phyloP scores from a whole-genome alignment of 37 sponge, comb jelly and placozoan genomes.

The Mnemiopsis leidyi region DNA sequence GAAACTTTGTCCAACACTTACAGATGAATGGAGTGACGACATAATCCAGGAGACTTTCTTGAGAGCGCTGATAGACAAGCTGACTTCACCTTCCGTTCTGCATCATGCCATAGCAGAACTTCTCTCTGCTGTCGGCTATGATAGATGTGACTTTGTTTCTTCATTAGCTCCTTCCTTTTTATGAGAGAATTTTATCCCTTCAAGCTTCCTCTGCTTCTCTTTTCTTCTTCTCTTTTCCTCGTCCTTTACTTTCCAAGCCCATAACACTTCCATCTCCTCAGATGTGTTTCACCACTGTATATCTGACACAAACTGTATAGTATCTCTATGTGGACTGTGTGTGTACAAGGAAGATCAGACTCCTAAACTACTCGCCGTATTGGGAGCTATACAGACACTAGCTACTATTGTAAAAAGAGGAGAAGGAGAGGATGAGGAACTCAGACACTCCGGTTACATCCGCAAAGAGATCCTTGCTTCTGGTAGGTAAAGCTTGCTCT shows the following conservation, averaged over 20 bases:
- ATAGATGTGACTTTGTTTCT: neutral
- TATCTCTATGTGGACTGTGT: conserved; percentile 16
- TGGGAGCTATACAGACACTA: neutral
- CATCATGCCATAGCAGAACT: neutral
- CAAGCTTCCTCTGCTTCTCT: no score
- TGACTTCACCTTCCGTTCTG: neutral
- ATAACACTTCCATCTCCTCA: no score
- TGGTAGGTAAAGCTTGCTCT: neutral
- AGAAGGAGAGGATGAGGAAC: neutral
- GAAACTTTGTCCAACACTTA: no score
- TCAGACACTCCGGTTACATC: neutral
- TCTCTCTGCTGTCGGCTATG: neutral
- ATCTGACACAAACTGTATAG: neutral
- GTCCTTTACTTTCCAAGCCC: no score
- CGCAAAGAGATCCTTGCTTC: conserved; percentile 1
- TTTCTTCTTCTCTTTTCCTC: no score
- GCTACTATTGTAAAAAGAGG: neutral
- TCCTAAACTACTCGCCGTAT: neutral
- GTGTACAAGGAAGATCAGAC: neutral
- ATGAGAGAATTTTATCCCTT: no score
- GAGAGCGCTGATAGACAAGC: neutral
- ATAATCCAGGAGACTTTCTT: neutral
- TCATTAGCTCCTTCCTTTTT: no score
- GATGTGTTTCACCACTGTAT: neutral
- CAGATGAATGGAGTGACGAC: neutral